Base-by-base conservation (phyloP, 2,888 invertebrate genomes). In the Drosophila algonquin region DNA sequence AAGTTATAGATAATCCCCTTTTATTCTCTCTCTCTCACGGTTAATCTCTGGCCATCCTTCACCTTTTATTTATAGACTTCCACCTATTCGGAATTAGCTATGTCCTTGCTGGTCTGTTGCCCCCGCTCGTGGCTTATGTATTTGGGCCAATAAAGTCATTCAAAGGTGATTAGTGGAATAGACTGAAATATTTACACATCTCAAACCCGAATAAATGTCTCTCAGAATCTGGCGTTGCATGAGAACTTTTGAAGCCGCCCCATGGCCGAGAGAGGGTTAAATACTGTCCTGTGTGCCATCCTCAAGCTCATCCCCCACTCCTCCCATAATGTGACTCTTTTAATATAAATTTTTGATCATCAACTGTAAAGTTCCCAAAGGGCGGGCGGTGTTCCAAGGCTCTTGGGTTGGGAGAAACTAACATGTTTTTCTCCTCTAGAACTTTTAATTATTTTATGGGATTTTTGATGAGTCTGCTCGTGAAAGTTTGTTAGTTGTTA, bases 311-410 rank as follows among this genome's bases (percentile, higher is more conserved):
- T 18, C 30, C 45, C 32, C 47, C 56, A 18, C 8, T 7, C 12
- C 21, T 30, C 32, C 32, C 57, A 53, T 10, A 12, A 40, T 35
- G 14, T 40, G 51, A 21, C 10, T 27, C 10, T 24, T 24, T 21
- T 7, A n/a, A 14, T 45, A 83, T 83, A 18, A 80, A 88, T 83
- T 71, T 73, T 83, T 78, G 18, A 83, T 73, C 30, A 52, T 73
- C 83, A 83, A 89, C 83, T 83, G 83, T 84, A 73, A 83, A 72
- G 62, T 87, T 89, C 83, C 79, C 89, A 80, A 58, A 68, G 54
- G 21, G 30, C 30, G 24, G 51, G 27, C 12, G 74, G 27, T n/a
- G 74, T 57, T 56, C 48, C 67, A 74, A 52, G 67, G 56, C 40
- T 63, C 18, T 27, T 59, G 32, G 40, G 18, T 6, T 27, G 45